These are phyloP conservation scores for Tinamus guttatus DNA, from an alignment of 2,113 vertebrate species.

Conservation along the genomic window DNA sequence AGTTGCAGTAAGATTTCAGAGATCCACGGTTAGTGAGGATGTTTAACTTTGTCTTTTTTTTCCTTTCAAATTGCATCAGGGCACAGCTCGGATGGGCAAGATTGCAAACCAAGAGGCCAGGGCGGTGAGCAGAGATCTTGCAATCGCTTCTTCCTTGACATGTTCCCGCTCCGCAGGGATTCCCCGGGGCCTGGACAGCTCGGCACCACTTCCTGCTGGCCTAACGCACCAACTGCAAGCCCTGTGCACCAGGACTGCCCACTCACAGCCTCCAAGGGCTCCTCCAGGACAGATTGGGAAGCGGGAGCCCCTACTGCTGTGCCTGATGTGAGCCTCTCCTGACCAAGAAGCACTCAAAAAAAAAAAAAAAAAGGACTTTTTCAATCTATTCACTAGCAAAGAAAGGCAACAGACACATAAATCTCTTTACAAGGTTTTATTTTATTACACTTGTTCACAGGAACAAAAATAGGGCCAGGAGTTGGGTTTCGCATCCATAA, in stretches of 20 bases:
- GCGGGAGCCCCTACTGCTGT: background rate
- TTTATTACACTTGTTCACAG: constrained; percentile 40
- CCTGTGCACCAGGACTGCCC: fast-evolving
- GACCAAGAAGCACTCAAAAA: background rate
- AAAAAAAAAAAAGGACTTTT: background rate
- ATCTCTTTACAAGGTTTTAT: constrained; percentile 35
- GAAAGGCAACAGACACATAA: background rate
- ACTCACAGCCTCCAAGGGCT: background rate
- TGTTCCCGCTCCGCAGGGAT: background rate
- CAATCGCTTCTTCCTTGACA: background rate
- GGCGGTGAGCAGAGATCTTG: background rate
- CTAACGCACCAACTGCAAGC: background rate
- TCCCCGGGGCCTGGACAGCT: background rate
- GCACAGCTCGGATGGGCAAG: background rate
- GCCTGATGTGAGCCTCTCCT: background rate
- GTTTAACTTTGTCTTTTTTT: background rate
- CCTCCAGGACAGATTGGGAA: constrained; percentile 1
- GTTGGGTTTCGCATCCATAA: background rate
- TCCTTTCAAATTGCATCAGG: background rate
- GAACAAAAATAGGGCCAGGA: constrained; percentile 29
- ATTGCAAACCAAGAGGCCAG: background rate
- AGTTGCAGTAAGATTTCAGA: background rate
- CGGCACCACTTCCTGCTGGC: background rate
- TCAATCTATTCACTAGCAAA: constrained; percentile 35
- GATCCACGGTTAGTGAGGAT: background rate